phyloP scores from a whole-genome alignment of 2,888 invertebrate genomes.

The Mimas tiliae region DNA sequence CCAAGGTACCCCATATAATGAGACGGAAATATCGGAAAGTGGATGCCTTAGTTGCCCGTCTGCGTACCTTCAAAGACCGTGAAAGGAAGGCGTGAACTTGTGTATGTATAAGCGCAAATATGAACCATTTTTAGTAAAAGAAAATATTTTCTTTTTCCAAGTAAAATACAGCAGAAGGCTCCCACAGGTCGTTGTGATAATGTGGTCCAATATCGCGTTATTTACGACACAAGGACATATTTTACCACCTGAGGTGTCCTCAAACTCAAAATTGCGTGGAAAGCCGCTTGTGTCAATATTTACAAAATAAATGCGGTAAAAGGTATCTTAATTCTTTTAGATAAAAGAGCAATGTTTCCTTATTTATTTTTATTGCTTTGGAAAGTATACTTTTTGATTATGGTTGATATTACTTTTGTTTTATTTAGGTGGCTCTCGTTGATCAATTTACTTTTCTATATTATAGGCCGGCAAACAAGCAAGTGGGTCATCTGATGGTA shows the following conservation, averaged over 20 bases:
- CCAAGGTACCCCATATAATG: no score
- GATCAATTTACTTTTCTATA: no score
- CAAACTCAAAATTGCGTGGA: conserved; percentile 16
- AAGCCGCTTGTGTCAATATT: conserved; percentile 13
- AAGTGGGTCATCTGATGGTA: background rate
- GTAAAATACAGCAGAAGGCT: conserved; percentile 4
- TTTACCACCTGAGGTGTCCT: conserved; percentile 13
- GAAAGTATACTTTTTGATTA: background rate
- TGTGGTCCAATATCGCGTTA: conserved; percentile 13
- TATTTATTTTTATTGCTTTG: background rate
- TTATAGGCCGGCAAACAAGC: no score
- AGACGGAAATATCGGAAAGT: no score
- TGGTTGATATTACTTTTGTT: background rate
- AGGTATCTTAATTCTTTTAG: conserved; percentile 2
- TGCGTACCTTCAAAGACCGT: no score
- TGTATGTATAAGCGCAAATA: background rate
- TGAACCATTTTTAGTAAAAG: background rate
- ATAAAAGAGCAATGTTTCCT: background rate
- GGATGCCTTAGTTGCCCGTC: no score
- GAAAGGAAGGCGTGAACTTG: no score
- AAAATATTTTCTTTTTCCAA: background rate
- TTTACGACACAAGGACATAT: conserved; percentile 8
- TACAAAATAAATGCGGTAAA: conserved; percentile 7
- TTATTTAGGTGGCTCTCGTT: no score
- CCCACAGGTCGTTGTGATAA: conserved; percentile 7